Conservation (phyloP, 2,888 invertebrate species). For the Loripinus fragilis region DNA sequence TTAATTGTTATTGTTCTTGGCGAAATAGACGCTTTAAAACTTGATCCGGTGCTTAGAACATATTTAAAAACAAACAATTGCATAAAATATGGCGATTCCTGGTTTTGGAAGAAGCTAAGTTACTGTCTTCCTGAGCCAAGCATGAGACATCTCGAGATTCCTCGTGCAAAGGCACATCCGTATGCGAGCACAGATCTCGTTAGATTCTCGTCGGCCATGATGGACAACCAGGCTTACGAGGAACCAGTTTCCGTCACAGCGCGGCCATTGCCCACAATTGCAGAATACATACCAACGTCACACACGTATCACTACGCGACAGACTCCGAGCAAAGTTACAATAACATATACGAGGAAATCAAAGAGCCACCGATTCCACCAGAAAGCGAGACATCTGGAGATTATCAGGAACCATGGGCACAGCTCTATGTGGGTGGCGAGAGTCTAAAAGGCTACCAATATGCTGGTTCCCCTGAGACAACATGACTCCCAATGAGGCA, state of each 20-base stretch:
- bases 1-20: slow-evolving; percentile 39
- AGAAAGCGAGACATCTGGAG: slow-evolving; percentile 12
- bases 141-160: slow-evolving; percentile 33
- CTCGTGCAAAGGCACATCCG: slow-evolving; percentile 52
- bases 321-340: slow-evolving; percentile 41
- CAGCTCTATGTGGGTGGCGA: slow-evolving; percentile 15
- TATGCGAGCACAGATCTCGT: slow-evolving; percentile 53
- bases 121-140: slow-evolving; percentile 89
- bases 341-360: slow-evolving; percentile 59
- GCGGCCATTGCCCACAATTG: slow-evolving; percentile 44
- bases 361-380: slow-evolving; percentile 29
- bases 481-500: too few relatives aligned
- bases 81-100: slow-evolving; percentile 93
- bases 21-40: slow-evolving; percentile 67
- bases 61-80: slow-evolving; percentile 94
- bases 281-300: slow-evolving; percentile 41
- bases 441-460: background rate
- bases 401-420: slow-evolving; percentile 52
- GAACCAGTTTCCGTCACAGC: slow-evolving; percentile 44
- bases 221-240: slow-evolving; percentile 55
- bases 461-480: background rate
- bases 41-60: slow-evolving; percentile 93
- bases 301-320: slow-evolving; percentile 28
- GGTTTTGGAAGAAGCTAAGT: slow-evolving; percentile 96
- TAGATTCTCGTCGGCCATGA: slow-evolving; percentile 30